A percentile compares a stretch with the other conserved stretches of the same genome.
Conservation (phyloP, 2,888 invertebrate genomes). For the Cheilosia urbana region DNA sequence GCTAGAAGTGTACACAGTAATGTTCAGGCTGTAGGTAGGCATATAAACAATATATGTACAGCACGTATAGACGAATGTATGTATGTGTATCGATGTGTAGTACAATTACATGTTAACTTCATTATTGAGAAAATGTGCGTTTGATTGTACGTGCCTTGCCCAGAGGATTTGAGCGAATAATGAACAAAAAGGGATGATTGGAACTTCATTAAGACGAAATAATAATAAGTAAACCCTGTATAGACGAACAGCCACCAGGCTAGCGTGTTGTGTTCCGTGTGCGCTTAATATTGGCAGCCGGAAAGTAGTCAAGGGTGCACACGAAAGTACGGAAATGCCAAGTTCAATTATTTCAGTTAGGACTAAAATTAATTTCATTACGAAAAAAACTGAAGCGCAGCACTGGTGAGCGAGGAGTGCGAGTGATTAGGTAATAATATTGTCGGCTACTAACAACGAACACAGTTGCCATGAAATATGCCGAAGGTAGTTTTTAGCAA, state of each 20-base stretch:
- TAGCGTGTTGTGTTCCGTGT: conserved; percentile 10
- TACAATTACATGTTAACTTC: conserved; percentile 72
- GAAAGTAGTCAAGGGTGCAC: conserved; percentile 43
- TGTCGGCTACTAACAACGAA: too few relatives aligned
- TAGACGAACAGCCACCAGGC: conserved; percentile 15
- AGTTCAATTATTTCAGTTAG: conserved; percentile 62
- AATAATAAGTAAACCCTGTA: conserved; percentile 70
- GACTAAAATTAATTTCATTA: conserved; percentile 68
- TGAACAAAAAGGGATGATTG: conserved; percentile 75
- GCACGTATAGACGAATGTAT: neutral
- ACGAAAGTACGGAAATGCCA: conserved; percentile 53
- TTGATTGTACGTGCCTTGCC: conserved; percentile 74
- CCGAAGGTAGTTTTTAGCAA: too few relatives aligned
- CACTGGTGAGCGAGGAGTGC: neutral
- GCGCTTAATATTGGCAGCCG: conserved; percentile 25
- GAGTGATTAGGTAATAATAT: neutral
- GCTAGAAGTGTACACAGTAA: conserved; percentile 44
- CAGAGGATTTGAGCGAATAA: conserved; percentile 73
- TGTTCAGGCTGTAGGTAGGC: conserved; percentile 3
- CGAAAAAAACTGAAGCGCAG: conserved; percentile 1
- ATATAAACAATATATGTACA: conserved; percentile 3
- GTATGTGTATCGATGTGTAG: conserved; percentile 26
- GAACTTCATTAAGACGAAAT: conserved; percentile 75
- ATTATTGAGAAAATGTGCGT: conserved; percentile 74
- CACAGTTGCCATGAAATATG: too few relatives aligned